Conservation (phyloP, 2,113 vertebrate species). For the Podarcis muralis region DNA sequence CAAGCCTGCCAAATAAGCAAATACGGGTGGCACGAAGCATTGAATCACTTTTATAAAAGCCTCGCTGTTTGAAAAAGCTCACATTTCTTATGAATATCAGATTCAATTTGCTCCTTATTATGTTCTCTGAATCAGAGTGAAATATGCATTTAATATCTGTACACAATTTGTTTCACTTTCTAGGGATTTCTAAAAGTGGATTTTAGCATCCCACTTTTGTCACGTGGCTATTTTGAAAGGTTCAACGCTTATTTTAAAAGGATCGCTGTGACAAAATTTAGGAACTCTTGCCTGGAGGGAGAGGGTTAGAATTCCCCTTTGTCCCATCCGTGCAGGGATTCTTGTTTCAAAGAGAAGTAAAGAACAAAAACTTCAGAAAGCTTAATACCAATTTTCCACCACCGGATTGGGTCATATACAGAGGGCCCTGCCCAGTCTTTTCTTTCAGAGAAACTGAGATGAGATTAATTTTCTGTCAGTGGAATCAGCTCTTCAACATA, state of each 20-base stretch:
- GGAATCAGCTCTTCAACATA: neutral
- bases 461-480: neutral
- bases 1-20: conserved; percentile 59
- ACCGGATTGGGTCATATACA: too few species aligned
- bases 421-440: neutral
- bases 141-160: neutral
- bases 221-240: neutral
- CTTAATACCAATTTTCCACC: neutral
- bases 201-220: conserved; percentile 29
- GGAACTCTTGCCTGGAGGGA: too few species aligned
- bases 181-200: neutral
- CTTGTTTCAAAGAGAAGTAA: neutral
- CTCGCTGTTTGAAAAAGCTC: conserved; percentile 14
- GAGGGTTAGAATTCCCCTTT: neutral
- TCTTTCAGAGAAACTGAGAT: neutral
- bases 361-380: neutral
- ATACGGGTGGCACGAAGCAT: conserved; percentile 32
- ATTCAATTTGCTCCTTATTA: conserved; percentile 18
- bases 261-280: neutral
- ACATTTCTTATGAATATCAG: conserved; percentile 19
- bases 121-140: neutral
- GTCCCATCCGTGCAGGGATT: too few species aligned
- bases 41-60: conserved; percentile 53
- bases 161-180: conserved; percentile 2
- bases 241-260: neutral